Evolutionary conservation across 2,888 invertebrate genomes (phyloP).

Genomic region (Chironomus riparius): DNA sequence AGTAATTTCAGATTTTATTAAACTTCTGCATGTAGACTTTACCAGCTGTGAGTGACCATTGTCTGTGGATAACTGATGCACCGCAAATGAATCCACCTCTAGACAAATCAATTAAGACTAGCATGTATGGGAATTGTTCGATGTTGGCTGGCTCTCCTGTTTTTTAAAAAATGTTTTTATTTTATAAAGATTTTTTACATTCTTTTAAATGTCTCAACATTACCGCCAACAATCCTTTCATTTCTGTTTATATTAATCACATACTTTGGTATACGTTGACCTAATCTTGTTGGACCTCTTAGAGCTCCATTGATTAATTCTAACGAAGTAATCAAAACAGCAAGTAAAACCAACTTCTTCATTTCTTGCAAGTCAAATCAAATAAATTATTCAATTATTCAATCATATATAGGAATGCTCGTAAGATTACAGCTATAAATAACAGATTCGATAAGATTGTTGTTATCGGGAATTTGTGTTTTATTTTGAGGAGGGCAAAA

Average conservation of each 20-base stretch:
- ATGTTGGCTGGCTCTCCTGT: neutral
- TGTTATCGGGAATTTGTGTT: too few relatives aligned
- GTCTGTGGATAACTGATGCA: neutral
- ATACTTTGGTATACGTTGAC: neutral
- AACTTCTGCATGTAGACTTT: neutral
- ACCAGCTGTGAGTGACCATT: neutral
- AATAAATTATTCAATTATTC: too few relatives aligned
- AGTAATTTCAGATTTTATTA: too few relatives aligned
- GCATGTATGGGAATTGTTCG: neutral
- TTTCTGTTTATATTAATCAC: neutral
- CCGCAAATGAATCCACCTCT: conserved; percentile 16
- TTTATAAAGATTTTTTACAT: neutral
- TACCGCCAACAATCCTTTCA: neutral
- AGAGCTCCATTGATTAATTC: neutral
- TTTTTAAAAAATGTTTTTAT: neutral
- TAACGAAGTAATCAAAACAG: neutral
- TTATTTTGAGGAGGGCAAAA: too few relatives aligned
- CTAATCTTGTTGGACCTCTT: neutral
- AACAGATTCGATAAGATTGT: too few relatives aligned
- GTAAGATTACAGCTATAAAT: too few relatives aligned
- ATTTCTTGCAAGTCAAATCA: neutral
- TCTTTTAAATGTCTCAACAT: neutral
- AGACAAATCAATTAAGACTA: neutral
- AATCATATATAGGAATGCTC: too few relatives aligned
- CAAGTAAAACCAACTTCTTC: neutral